Evolutionary conservation across 2,888 invertebrate genomes (phyloP).

Genomic region (Neocrepidodera transversa): DNA sequence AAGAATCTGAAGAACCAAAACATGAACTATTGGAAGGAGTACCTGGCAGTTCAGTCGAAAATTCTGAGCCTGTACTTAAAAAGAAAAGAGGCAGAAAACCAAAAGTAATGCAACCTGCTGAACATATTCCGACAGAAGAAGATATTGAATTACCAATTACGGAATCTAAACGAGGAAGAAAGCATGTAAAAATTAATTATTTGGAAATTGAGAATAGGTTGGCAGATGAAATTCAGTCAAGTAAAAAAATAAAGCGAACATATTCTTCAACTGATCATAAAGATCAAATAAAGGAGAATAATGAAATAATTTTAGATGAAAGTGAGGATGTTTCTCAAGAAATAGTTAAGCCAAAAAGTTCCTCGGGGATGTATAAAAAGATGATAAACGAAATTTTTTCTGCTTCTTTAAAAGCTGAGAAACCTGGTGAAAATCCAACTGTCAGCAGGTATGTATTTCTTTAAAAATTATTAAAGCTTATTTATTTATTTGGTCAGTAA

Average conservation of each 20-base stretch:
- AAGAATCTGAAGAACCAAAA: no score
- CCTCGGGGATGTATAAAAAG: neutral
- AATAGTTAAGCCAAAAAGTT: neutral
- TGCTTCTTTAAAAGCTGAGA: neutral
- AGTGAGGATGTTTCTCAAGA: no score
- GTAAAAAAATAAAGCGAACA: neutral
- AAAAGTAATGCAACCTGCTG: neutral
- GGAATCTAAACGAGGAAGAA: neutral
- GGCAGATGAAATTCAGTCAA: neutral
- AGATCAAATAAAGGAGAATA: neutral
- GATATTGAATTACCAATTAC: neutral
- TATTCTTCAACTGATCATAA: neutral
- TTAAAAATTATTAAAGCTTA: no score
- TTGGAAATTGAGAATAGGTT: neutral
- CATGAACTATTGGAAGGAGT: no score
- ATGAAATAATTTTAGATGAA: neutral
- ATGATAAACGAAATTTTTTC: neutral
- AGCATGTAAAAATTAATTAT: neutral
- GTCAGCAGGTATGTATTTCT: no score
- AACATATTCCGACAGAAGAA: neutral
- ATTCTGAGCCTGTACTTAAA: no score
- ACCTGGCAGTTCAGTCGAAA: no score
- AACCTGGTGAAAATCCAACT: neutral
- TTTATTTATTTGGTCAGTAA: no score
- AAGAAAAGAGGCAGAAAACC: constrained; percentile 10